Conservation (phyloP, 2,888 invertebrate species). For the Unio pictorum region DNA sequence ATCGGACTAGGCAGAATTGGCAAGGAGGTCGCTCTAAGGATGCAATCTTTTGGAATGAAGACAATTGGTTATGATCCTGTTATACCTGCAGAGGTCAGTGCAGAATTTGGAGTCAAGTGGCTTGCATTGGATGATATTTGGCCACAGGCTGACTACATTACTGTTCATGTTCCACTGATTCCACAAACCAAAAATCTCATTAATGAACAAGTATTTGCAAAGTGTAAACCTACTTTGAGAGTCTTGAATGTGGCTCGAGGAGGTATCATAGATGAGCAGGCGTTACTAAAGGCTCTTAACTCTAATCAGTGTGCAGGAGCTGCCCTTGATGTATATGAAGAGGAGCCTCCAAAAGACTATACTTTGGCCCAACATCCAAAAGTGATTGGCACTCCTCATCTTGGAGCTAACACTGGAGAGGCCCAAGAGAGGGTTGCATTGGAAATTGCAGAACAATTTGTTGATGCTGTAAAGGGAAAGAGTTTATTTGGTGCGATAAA, state of each 20-base stretch:
- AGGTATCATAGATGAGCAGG: conserved; percentile 92
- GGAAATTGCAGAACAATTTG: conserved; percentile 95
- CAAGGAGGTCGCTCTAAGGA: conserved; percentile 91
- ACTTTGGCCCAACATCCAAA: conserved; percentile 86
- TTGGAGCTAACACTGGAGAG: conserved; percentile 95
- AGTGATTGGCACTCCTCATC: conserved; percentile 94
- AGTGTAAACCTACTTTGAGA: conserved; percentile 90
- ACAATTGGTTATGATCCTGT: conserved; percentile 97
- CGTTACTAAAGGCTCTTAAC: conserved; percentile 86
- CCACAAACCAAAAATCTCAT: conserved; percentile 92
- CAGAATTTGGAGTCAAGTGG: conserved; percentile 84
- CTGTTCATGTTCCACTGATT: conserved; percentile 96
- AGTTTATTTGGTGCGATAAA: conserved; percentile 75
- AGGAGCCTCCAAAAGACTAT: conserved; percentile 75
- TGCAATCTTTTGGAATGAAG: conserved; percentile 98
- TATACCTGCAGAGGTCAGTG: conserved; percentile 84
- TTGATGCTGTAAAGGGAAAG: conserved; percentile 75
- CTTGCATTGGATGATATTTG: conserved; percentile 89
- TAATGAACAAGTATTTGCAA: conserved; percentile 80
- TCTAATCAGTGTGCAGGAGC: conserved; percentile 91
- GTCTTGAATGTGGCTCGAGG: conserved; percentile 97
- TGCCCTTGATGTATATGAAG: conserved; percentile 88
- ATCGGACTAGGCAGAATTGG: conserved; percentile 97
- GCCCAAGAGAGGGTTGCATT: conserved; percentile 95
- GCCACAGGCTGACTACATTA: conserved; percentile 95